These are phyloP conservation scores for Macaria notata DNA, from an alignment of 2,888 invertebrate species.

Conservation along the genomic window DNA sequence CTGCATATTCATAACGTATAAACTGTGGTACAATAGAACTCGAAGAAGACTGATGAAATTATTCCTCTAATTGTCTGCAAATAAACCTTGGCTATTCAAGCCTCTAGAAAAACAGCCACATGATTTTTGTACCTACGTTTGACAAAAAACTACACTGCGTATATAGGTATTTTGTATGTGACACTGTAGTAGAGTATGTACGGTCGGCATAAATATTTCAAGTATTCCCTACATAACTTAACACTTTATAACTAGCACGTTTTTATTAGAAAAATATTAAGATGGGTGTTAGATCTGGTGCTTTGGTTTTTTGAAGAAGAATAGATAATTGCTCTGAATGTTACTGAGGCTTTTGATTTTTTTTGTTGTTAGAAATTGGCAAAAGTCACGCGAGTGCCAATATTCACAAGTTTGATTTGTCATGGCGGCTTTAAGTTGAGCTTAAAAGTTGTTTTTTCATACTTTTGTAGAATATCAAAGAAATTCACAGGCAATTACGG, in stretches of 20 bases:
- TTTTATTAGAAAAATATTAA: conserved; percentile 34
- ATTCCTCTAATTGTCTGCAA: too few relatives aligned
- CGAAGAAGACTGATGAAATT: too few relatives aligned
- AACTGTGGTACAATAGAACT: too few relatives aligned
- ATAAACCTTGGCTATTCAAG: too few relatives aligned
- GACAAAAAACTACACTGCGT: too few relatives aligned
- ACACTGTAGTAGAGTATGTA: too few relatives aligned
- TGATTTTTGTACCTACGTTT: too few relatives aligned
- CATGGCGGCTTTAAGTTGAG: background rate
- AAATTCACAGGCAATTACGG: too few relatives aligned
- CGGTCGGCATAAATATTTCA: too few relatives aligned
- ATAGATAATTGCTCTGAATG: background rate
- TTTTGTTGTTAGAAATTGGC: background rate
- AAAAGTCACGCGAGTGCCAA: conserved; percentile 4
- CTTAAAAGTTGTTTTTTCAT: background rate
- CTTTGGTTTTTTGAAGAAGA: conserved; percentile 1
- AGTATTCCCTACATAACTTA: background rate
- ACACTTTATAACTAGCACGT: background rate
- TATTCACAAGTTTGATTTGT: conserved; percentile 3
- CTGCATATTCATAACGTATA: too few relatives aligned
- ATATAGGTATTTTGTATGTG: too few relatives aligned
- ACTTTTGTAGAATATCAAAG: background rate
- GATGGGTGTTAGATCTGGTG: conserved; percentile 11
- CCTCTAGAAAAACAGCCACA: too few relatives aligned
- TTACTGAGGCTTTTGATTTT: background rate